Evolutionary conservation across 2,113 vertebrate genomes (phyloP).

Genomic region (Propithecus coquereli): DNA sequence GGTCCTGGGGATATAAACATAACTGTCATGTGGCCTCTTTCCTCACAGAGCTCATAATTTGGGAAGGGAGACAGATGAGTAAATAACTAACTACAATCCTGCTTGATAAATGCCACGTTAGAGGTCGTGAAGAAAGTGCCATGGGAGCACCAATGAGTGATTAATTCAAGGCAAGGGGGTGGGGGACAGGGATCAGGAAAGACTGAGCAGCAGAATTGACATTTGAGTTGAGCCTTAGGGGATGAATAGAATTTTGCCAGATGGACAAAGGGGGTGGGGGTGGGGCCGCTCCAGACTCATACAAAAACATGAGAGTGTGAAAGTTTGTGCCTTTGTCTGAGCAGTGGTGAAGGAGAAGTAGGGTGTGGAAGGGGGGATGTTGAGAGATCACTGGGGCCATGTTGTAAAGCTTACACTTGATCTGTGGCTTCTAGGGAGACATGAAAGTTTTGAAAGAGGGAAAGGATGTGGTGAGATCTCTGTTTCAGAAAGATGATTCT

Average conservation of each 20-base stretch:
- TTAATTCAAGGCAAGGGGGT: conserved; percentile 53
- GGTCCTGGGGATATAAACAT: conserved; percentile 16
- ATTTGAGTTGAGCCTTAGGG: conserved; percentile 67
- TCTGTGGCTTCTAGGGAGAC: neutral
- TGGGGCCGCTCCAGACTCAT: conserved; percentile 42
- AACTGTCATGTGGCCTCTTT: conserved; percentile 44
- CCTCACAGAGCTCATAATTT: conserved; percentile 62
- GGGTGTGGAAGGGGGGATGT: neutral
- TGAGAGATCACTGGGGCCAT: neutral
- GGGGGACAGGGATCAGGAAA: conserved; percentile 48
- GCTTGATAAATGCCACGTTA: conserved; percentile 66
- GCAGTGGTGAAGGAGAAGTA: neutral
- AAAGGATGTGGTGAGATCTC: neutral
- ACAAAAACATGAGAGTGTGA: conserved; percentile 59
- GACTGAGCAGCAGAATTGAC: conserved; percentile 64
- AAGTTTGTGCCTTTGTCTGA: conserved; percentile 63
- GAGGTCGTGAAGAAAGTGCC: conserved; percentile 47
- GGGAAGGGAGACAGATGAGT: conserved; percentile 64
- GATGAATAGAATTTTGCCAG: conserved; percentile 72
- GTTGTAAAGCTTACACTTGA: neutral
- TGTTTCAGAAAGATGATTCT: neutral
- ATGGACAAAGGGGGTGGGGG: conserved; percentile 63
- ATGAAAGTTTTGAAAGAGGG: neutral
- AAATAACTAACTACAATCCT: conserved; percentile 57
- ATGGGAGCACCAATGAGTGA: conserved; percentile 56